A percentile compares a stretch with the other conserved stretches of the same genome.
phyloP scores from a whole-genome alignment of 1,140 invertebrate species.

The Diuraphis noxia region DNA sequence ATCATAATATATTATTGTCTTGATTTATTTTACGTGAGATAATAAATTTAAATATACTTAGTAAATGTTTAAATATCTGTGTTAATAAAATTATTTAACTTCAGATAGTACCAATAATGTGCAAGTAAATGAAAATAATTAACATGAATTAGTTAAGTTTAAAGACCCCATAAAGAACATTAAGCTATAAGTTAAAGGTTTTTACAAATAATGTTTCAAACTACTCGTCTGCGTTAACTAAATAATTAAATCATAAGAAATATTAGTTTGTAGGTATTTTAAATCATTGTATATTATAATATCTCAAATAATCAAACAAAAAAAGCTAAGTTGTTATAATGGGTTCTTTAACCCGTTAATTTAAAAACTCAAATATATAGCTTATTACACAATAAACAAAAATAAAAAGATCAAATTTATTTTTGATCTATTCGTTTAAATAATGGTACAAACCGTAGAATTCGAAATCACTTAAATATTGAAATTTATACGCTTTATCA shows the following conservation, averaged over 20 bases:
- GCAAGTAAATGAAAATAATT: neutral
- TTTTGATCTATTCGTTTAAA: neutral
- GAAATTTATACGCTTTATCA: neutral
- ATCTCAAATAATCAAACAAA: too few species aligned
- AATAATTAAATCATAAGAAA: too few species aligned
- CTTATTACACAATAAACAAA: neutral
- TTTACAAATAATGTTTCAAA: too few species aligned
- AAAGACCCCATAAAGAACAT: neutral
- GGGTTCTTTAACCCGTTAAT: neutral
- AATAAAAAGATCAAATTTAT: too few species aligned
- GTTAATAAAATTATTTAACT: neutral
- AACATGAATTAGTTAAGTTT: neutral
- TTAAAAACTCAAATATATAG: neutral
- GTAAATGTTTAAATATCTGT: neutral
- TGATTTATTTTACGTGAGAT: neutral
- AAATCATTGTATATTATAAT: too few species aligned
- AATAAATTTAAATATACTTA: neutral
- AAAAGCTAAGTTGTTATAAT: too few species aligned
- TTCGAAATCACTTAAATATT: neutral
- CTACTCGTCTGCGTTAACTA: too few species aligned
- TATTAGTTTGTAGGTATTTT: too few species aligned
- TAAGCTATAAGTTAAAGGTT: too few species aligned
- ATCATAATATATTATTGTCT: neutral
- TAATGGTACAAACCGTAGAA: neutral
- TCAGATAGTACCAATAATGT: neutral